A percentile compares a stretch with the other conserved stretches of the same genome.
phyloP scores from a whole-genome alignment of 2,113 vertebrate species.

The Zootoca vivipara region DNA sequence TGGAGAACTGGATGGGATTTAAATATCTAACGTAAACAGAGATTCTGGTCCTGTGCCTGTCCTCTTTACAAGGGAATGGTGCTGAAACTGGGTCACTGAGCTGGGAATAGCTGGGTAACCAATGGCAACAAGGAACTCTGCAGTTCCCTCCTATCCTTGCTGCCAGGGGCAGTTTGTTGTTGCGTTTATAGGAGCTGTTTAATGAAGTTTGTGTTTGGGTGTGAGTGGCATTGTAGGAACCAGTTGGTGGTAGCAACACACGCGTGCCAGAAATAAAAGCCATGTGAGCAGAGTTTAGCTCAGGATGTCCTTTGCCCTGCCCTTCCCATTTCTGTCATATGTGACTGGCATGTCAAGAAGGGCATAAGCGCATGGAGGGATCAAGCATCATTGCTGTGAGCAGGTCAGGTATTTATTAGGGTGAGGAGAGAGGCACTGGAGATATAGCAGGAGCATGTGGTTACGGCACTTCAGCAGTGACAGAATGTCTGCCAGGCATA shows the following conservation, averaged over 20 bases:
- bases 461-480: no score
- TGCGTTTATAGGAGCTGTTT: not conserved
- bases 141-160: not conserved
- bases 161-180: conserved; percentile 18
- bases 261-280: not conserved
- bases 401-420: not conserved
- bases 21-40: conserved; percentile 13
- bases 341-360: not conserved
- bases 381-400: not conserved
- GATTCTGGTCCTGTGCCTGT: not conserved
- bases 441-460: no score
- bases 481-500: not conserved
- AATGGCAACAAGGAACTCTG: conserved; percentile 45
- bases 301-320: not conserved
- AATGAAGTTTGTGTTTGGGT: not conserved
- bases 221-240: not conserved
- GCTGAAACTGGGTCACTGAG: conserved; percentile 45
- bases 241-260: not conserved
- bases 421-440: not conserved
- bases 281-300: not conserved
- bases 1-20: conserved; percentile 6
- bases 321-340: not conserved
- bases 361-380: not conserved
- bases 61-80: not conserved
- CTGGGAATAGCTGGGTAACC: conserved; percentile 50